These are phyloP conservation scores for Laothoe populi DNA, from an alignment of 2,888 invertebrate species.

Conservation along the genomic window DNA sequence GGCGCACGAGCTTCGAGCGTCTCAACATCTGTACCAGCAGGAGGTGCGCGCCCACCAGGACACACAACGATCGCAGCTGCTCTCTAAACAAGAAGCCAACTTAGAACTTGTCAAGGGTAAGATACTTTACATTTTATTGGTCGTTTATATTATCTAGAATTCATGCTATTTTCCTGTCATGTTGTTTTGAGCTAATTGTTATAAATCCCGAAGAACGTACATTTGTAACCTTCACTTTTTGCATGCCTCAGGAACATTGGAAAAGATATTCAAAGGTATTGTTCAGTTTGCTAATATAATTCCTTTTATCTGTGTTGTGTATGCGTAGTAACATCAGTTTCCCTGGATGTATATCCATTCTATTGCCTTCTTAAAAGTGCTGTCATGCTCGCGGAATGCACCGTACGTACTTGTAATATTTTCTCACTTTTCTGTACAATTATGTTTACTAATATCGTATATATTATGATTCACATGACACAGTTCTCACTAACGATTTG, in stretches of 20 bases:
- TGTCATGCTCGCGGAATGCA: constrained; percentile 19
- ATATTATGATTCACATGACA: constrained; percentile 27
- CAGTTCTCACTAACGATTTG: constrained; percentile 31
- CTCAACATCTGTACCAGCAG: constrained; percentile 93
- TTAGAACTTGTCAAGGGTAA: constrained; percentile 96
- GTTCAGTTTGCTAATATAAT: constrained; percentile 72
- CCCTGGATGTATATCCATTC: constrained; percentile 29
- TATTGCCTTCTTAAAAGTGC: constrained; percentile 15
- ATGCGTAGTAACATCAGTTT: constrained; percentile 33
- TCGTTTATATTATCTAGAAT: constrained; percentile 34
- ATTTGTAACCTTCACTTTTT: constrained; percentile 74
- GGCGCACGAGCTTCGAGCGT: constrained; percentile 92
- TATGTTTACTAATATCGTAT: constrained; percentile 23
- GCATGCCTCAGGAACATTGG: constrained; percentile 88
- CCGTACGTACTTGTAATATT: constrained; percentile 14
- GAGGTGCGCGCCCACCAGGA: constrained; percentile 95
- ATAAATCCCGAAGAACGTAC: constrained; percentile 56
- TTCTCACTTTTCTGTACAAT: constrained; percentile 29
- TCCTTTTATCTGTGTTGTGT: constrained; percentile 38
- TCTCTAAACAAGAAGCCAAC: constrained; percentile 96
- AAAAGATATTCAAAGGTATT: constrained; percentile 88
- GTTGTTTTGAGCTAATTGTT: constrained; percentile 56
- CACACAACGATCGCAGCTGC: constrained; percentile 92
- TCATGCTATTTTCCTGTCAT: constrained; percentile 60
- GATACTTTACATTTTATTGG: constrained; percentile 40